A percentile compares a stretch with the other conserved stretches of the same genome.
Evolutionary conservation across 2,113 vertebrate genomes (phyloP).

Genomic region (Tachysurus vachellii): DNA sequence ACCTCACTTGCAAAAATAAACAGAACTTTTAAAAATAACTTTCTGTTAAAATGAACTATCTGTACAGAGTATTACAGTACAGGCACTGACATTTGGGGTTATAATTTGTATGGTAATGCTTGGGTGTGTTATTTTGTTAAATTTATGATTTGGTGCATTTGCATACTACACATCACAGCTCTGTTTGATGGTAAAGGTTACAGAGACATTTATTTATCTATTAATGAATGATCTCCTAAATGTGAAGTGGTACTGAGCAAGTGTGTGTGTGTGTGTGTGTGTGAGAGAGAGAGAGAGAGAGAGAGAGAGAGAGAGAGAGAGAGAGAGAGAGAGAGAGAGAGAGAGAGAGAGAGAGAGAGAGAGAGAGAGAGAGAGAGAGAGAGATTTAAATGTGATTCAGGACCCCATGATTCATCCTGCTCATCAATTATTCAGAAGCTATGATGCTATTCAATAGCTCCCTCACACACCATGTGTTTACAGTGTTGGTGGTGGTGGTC

Average conservation of each 20-base stretch:
- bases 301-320: constrained; percentile 31
- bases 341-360: constrained; percentile 36
- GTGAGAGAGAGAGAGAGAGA: constrained; percentile 36
- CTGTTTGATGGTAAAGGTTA: constrained; percentile 53
- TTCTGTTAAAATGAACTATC: background rate
- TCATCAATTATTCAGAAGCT: constrained; percentile 72
- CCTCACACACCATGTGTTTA: constrained; percentile 30
- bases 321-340: constrained; percentile 32
- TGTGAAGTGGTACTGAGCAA: constrained; percentile 17
- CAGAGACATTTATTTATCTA: constrained; percentile 39
- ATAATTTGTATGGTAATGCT: constrained; percentile 23
- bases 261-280: constrained; percentile 13
- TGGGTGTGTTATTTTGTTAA: constrained; percentile 15
- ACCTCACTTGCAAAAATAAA: background rate
- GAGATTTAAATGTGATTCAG: constrained; percentile 53
- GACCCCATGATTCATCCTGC: constrained; percentile 51
- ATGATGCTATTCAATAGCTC: constrained; percentile 48
- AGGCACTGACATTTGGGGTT: background rate
- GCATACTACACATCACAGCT: constrained; percentile 28
- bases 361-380: constrained; percentile 37
- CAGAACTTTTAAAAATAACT: background rate
- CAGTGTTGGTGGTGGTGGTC: constrained; percentile 12
- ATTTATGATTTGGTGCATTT: constrained; percentile 47
- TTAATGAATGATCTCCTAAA: constrained; percentile 35
- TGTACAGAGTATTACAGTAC: background rate